Conservation (phyloP, 2,888 invertebrate species). For the Yponomeuta cagnagella region DNA sequence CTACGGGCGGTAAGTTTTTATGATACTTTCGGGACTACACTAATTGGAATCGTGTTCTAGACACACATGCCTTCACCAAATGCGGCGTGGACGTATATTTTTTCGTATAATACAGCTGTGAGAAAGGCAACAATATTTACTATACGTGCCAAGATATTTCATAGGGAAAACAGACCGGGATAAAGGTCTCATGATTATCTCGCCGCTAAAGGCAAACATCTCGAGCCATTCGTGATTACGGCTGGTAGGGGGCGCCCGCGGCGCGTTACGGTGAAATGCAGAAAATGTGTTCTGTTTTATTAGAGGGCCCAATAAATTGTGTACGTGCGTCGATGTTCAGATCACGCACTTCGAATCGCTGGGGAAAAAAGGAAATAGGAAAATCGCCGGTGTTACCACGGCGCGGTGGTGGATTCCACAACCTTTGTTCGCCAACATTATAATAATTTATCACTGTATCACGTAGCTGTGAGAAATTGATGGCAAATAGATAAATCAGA, state of each 20-base stretch:
- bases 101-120: too few relatives aligned
- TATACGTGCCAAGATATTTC: conserved; percentile 2
- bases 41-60: conserved; percentile 1
- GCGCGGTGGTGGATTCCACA: not conserved
- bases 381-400: conserved; percentile 7
- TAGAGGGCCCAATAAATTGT: conserved; percentile 61
- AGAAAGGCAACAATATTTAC: not conserved
- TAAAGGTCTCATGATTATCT: conserved; percentile 7
- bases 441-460: conserved; percentile 3
- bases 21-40: not conserved
- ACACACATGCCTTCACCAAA: not conserved
- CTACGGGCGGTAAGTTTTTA: not conserved
- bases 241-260: conserved; percentile 24
- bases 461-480: conserved; percentile 1
- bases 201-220: conserved; percentile 27
- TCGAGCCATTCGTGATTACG: conserved; percentile 33
- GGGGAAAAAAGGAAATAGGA: conserved; percentile 14
- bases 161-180: not conserved
- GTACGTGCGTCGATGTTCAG: conserved; percentile 54
- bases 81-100: not conserved
- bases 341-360: conserved; percentile 33
- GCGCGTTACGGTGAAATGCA: conserved; percentile 41
- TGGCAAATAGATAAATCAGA: not conserved
- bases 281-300: conserved; percentile 67
- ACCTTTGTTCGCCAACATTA: not conserved